Percentiles rank a stretch among this genome's conserved stretches.
These are phyloP conservation scores for Steinernema carpocapsae DNA, from an alignment of 2,888 invertebrate species.

Conservation along the genomic window DNA sequence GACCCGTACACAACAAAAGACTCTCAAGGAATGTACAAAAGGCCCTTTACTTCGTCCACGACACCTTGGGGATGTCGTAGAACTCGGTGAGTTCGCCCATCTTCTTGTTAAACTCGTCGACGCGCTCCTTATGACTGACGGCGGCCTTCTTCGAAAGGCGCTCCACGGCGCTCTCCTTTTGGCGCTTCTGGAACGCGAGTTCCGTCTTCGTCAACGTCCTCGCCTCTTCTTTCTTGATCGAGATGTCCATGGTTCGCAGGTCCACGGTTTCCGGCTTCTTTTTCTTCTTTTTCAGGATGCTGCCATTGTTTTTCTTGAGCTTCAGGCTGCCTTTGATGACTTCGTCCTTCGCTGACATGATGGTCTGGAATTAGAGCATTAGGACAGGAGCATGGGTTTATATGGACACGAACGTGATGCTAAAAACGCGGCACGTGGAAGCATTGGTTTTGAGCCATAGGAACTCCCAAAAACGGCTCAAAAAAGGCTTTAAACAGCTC, in stretches of 20 bases:
- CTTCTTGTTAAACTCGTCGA: slow-evolving; percentile 68
- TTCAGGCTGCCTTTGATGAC: slow-evolving; percentile 47
- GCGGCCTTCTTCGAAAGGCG: slow-evolving; percentile 62
- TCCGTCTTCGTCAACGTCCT: slow-evolving; percentile 63
- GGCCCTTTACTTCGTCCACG: slow-evolving; percentile 66
- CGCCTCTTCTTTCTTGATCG: slow-evolving; percentile 53
- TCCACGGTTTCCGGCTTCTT: slow-evolving; percentile 48
- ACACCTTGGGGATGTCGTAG: slow-evolving; percentile 70
- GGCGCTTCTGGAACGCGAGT: slow-evolving; percentile 63
- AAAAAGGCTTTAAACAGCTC: no score
- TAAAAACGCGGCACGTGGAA: no score
- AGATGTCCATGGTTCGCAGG: slow-evolving; percentile 50
- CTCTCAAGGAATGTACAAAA: no score
- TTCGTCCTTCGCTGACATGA: slow-evolving; percentile 37
- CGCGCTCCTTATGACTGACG: slow-evolving; percentile 64
- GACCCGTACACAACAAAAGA: no score
- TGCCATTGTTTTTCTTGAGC: slow-evolving; percentile 46
- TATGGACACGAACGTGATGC: no score
- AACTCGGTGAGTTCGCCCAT: slow-evolving; percentile 68
- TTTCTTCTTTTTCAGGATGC: slow-evolving; percentile 46
- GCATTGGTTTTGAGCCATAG: no score
- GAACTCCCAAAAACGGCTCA: no score
- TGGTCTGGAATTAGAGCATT: no score
- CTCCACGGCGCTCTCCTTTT: slow-evolving; percentile 60
- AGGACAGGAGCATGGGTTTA: no score